phyloP scores from a whole-genome alignment of 2,113 vertebrate species.

The Tychaedon coryphoeus region DNA sequence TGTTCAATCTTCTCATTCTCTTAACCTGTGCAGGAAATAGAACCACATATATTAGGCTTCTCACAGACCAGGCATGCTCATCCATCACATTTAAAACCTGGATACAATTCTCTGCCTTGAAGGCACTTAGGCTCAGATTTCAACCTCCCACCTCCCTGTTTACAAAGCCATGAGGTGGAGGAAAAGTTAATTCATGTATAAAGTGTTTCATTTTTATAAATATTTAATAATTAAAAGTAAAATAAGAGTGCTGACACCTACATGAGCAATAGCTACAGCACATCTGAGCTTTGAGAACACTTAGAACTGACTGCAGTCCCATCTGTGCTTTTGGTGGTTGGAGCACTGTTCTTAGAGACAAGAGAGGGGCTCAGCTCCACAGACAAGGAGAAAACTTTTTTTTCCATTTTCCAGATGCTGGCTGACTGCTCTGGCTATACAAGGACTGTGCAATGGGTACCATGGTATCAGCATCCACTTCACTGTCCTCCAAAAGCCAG shows the following conservation, averaged over 20 bases:
- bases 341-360: background rate
- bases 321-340: background rate
- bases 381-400: background rate
- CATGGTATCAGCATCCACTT: fast-evolving
- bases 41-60: background rate
- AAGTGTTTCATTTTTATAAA: background rate
- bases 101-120: background rate
- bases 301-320: background rate
- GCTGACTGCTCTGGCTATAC: background rate
- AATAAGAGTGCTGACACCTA: background rate
- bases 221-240: background rate
- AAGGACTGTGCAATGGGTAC: background rate
- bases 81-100: background rate
- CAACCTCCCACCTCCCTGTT: background rate
- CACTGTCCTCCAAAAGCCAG: background rate
- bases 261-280: background rate
- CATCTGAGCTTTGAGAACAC: background rate
- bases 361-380: background rate
- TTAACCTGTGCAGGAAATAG: background rate
- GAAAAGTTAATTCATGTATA: background rate
- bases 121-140: background rate
- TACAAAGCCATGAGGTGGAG: background rate
- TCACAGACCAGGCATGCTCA: background rate
- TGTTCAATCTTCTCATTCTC: background rate
- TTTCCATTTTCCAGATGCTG: background rate